Evolutionary conservation across 2,888 invertebrate genomes (phyloP), one percentile per base, ranked within the genome.

Genomic region (Torymus aiolomorphi): DNA sequence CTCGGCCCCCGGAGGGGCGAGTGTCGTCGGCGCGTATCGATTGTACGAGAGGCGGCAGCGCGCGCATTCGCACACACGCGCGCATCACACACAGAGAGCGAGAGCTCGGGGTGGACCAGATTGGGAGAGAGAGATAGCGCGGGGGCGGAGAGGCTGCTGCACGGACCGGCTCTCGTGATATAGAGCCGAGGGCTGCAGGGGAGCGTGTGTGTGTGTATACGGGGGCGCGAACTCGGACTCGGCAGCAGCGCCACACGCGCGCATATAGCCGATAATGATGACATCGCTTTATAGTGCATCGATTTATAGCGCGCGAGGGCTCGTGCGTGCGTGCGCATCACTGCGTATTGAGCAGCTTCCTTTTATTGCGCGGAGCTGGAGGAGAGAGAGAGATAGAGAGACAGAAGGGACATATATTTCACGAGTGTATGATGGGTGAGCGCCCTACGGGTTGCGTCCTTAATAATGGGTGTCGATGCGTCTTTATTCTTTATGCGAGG

Each of bases 11-110:
- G 82, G 80, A 84, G 84, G 42, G 42, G 42, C 42, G 85, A 85
- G 83, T 85, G 86, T 84, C 84, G 85, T 87, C 84, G 42, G 16
- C 63, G 84, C 85, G 86, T 88, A 88, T 88, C 86, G 87, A 88
- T 87, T 87, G 85, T 83, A 65, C 54, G 57, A 20, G 16, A 31
- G 18, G 31, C n/a, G 42, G 16, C 10, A 14, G 57, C 16, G 24
- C 18, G 51, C 49, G 61, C 18, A 24, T 20, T 14, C 13, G 12
- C 69, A 5, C 20, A 13, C 5, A 18, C 8, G n/a, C 8, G 24
- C 4, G 10, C 24, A 14, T 20, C 24, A 54, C 5, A 0, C 10
- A 2, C 24, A 24, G 20, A 24, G 31, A 31, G 42, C 1, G 42
- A 42, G 42, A 42, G 42, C 5, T 12, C 42, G 73, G 54, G 63